Evolutionary conservation across 2,888 invertebrate species (phyloP).

Genomic region (Ormyrus labotus): DNA sequence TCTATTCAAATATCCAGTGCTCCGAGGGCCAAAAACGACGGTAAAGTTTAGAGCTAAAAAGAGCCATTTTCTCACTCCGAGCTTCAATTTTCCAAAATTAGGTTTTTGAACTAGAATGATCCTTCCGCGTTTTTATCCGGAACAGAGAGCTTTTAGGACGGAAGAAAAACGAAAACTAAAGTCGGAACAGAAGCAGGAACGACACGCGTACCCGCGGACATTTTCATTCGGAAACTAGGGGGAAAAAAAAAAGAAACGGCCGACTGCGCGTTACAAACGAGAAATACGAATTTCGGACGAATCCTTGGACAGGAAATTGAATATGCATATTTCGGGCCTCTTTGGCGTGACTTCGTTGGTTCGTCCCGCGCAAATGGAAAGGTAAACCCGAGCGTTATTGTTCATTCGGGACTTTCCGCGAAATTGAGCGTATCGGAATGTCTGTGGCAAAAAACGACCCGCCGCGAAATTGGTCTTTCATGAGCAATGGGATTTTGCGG

Average conservation of each 20-base stretch:
- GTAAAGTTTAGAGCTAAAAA: background rate
- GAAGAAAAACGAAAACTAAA: background rate
- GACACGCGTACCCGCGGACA: background rate
- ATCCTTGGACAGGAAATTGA: constrained; percentile 43
- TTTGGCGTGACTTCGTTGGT: background rate
- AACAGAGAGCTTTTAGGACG: constrained; percentile 27
- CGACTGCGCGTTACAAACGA: constrained; percentile 19
- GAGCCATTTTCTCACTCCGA: background rate
- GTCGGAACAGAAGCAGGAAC: background rate
- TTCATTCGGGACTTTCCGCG: constrained; percentile 37
- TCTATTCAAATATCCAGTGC: too few species aligned
- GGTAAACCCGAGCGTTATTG: constrained; percentile 41
- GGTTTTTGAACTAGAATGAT: constrained; percentile 26
- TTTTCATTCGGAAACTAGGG: constrained; percentile 24
- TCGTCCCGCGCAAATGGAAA: constrained; percentile 24
- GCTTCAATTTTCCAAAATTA: background rate
- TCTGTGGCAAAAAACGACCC: background rate
- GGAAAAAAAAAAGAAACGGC: background rate
- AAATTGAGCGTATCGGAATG: constrained; percentile 21
- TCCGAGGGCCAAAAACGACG: too few species aligned
- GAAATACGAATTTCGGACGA: constrained; percentile 36
- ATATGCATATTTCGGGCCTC: constrained; percentile 48
- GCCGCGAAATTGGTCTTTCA: constrained; percentile 22
- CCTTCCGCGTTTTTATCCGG: constrained; percentile 16
- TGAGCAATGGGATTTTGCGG: constrained; percentile 11